Base-by-base conservation (phyloP, 2,797 vertebrate genomes). In the Loriculus beryllinus region DNA sequence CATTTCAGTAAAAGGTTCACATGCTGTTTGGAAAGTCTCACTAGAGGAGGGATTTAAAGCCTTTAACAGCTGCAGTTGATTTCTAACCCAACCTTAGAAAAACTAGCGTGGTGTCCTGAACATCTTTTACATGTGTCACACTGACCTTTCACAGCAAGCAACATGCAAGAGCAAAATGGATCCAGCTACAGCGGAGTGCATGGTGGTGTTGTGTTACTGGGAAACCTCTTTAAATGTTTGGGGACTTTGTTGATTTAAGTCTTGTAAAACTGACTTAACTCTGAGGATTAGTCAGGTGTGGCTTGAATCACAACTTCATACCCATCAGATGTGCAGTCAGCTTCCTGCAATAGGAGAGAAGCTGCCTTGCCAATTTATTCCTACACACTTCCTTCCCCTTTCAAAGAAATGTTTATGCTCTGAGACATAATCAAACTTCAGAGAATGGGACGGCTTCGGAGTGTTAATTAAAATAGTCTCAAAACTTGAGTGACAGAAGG, bases 401-500 rank as follows among this genome's bases (percentile, higher is more conserved):
- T 40, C 42, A 48, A 74, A 71, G 43, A 56, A 62, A 49, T 9
- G 33, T 6, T 42, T 67, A 68, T 68, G 37, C 48, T 56, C 80
- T 6, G 49, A 90, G 77, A 68, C 35, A 72, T 37, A 78, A 71
- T 8, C 49, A 71, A 88, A 71, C 90, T 88, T 67, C 43, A 48
- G 51, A 70, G 75, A 93, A 90, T 4, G 19, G 86, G 18, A 59
- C 33, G 65, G 18, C 68, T 91, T 86, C 71, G 28, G 59, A 9
- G 39, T 64, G 29, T 39, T 45, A 91, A 92, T 91, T 88, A 75
- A 86, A 88, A 63, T 26, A 90, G 31, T 85, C 86, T 78, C 60
- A 80, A 77, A 84, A 59, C 86, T 74, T 94, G 65, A 49, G 84
- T 37, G 68, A 95, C 94, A 95, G 92, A 77, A 82, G 92, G 95